phyloP scores from a whole-genome alignment of 1,140 invertebrate species.

The Chrysoperla carnea region DNA sequence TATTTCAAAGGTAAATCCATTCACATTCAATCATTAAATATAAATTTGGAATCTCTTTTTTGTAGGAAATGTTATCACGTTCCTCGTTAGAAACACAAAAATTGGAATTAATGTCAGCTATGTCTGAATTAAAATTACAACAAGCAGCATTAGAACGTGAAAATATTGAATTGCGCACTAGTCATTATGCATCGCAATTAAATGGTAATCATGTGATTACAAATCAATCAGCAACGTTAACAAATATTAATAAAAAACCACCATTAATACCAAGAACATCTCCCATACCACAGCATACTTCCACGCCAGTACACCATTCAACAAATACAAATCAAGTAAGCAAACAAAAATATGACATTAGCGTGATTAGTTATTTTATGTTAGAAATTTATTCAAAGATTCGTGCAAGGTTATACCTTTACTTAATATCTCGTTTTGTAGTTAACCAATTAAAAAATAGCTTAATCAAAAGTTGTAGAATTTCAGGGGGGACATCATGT shows the following conservation, averaged over 20 bases:
- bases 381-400: no score
- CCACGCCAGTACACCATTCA: slow-evolving; percentile 19
- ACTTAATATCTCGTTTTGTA: no score
- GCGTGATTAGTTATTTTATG: no score
- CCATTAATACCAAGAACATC: slow-evolving; percentile 21
- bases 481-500: no score
- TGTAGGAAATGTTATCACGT: slow-evolving; percentile 65
- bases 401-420: no score
- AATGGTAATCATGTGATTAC: slow-evolving; percentile 3
- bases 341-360: no score
- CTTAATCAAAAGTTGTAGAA: no score
- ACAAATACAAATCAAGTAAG: slow-evolving; percentile 6
- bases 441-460: no score
- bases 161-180: slow-evolving; percentile 47
- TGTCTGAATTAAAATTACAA: slow-evolving; percentile 75
- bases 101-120: slow-evolving; percentile 74
- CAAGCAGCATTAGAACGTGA: slow-evolving; percentile 70
- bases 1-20: no score
- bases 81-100: slow-evolving; percentile 87
- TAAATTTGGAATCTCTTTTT: no score
- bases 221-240: slow-evolving; percentile 13
- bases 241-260: slow-evolving; percentile 23
- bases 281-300: slow-evolving; percentile 16
- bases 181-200: slow-evolving; percentile 2
- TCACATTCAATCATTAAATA: no score